Evolutionary conservation across 2,797 vertebrate genomes (phyloP).

Genomic region (Decapterus maruadsi): DNA sequence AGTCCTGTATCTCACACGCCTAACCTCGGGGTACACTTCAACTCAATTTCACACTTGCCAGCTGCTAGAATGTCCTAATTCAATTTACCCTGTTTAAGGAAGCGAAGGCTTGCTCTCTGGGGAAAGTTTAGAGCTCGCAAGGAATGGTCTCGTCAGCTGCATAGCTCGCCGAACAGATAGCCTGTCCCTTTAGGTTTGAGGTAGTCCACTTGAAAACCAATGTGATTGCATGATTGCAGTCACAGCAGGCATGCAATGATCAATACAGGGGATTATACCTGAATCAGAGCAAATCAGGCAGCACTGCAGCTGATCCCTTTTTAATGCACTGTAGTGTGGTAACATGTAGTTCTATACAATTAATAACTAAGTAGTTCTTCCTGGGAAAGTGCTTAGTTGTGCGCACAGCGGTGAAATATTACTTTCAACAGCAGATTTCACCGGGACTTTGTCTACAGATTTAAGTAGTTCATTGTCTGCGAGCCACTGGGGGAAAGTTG

Average conservation of each 20-base stretch:
- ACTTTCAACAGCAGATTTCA: background rate
- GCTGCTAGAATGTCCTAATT: conserved; percentile 84
- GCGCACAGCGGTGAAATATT: background rate
- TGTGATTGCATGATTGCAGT: conserved; percentile 47
- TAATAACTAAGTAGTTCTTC: background rate
- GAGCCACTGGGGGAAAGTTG: background rate
- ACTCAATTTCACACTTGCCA: conserved; percentile 85
- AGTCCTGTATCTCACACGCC: conserved; percentile 73
- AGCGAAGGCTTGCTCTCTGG: conserved; percentile 68
- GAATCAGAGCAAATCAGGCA: conserved; percentile 32
- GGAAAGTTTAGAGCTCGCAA: conserved; percentile 70
- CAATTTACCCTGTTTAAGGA: conserved; percentile 83
- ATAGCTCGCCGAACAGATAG: conserved; percentile 47
- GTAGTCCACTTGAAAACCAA: conserved; percentile 53
- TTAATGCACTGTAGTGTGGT: background rate
- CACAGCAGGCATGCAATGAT: conserved; percentile 47
- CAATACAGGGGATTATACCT: conserved; percentile 47
- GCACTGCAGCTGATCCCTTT: conserved; percentile 7
- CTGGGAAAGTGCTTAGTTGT: background rate
- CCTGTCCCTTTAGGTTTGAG: conserved; percentile 32
- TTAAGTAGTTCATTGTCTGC: background rate
- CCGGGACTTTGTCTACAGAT: background rate
- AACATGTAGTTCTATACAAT: background rate
- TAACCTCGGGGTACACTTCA: conserved; percentile 79
- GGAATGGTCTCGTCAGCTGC: conserved; percentile 64